Base-by-base conservation (phyloP, 2,888 invertebrate genomes). In the Pemphredon lugubris region DNA sequence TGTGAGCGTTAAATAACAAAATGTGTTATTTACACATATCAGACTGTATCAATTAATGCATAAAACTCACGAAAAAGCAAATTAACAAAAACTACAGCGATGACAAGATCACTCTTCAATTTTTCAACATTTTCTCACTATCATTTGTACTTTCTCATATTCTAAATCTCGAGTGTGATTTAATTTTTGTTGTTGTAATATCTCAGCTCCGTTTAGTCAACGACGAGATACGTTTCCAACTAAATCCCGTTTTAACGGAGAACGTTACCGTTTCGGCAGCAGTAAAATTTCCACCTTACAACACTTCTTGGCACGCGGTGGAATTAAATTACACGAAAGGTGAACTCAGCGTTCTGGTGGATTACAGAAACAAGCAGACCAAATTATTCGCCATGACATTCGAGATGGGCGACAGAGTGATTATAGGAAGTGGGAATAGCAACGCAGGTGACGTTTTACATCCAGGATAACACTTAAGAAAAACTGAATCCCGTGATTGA, bases 171-270 rank as follows among this genome's bases (percentile, higher is more conserved):
- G n/a, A n/a, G n/a, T n/a, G n/a, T n/a, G n/a, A n/a, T n/a, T n/a
- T n/a, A n/a, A n/a, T n/a, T n/a, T n/a, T n/a, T n/a, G n/a, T n/a
- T n/a, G n/a, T n/a, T n/a, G n/a, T n/a, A n/a, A n/a, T n/a, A n/a
- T n/a, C n/a, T n/a, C 83, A 95, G 95, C 92, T 96, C 26, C 92
- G 96, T 60, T 93, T 95, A 85, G 94, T 95, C 7, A 95, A 95
- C 87, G 96, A 96, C 88, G 96, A 96, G 90, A 94, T 96, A 70
- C 92, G 96, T 81, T 96, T 97, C 86, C 95, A 96, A 89, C 90
- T 97, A 53, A 93, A 94, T 32, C 94, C 95, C 34, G 94, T 95
- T 80, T 91, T 93, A 39, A 92, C 93, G 32, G 95, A 95, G 82
- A 96, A 96, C 85, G 92, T 94, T 1, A 96, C 96, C 0, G 93